A percentile compares a stretch with the other conserved stretches of the same genome.
These are phyloP conservation scores for Atrina japonica DNA, from an alignment of 2,888 invertebrate species.

Conservation along the genomic window DNA sequence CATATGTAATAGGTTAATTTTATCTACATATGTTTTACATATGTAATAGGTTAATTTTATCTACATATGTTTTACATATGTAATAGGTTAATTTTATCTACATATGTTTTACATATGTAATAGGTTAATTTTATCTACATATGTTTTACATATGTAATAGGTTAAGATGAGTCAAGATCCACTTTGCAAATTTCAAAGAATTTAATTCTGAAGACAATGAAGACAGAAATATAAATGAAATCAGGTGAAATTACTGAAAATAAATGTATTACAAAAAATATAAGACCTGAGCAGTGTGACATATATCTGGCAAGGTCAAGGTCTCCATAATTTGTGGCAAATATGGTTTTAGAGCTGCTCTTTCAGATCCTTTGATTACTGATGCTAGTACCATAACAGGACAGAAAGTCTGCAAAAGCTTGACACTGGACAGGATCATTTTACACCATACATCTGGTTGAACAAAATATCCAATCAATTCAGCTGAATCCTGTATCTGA, in stretches of 20 bases:
- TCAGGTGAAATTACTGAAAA: neutral
- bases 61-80: too few relatives aligned
- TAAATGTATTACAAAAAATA: neutral
- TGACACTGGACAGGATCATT: constrained; percentile 78
- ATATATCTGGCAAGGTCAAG: constrained; percentile 84
- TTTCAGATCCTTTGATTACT: constrained; percentile 69
- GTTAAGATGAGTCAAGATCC: too few relatives aligned
- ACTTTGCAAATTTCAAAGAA: too few relatives aligned
- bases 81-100: too few relatives aligned
- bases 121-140: too few relatives aligned
- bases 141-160: too few relatives aligned
- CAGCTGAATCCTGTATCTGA: constrained; percentile 86
- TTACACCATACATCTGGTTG: constrained; percentile 86
- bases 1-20: too few relatives aligned
- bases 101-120: too few relatives aligned
- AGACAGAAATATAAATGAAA: neutral
- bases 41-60: too few relatives aligned
- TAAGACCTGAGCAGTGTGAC: constrained; percentile 80
- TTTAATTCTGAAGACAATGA: too few relatives aligned
- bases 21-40: too few relatives aligned
- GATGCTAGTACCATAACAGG: constrained; percentile 73
- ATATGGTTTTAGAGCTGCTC: constrained; percentile 80
- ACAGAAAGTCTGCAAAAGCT: constrained; percentile 65
- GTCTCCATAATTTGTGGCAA: constrained; percentile 84
- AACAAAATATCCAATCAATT: constrained; percentile 89